Evolutionary conservation across 1,140 invertebrate species (phyloP).

Genomic region (Drosophila sproati): DNA sequence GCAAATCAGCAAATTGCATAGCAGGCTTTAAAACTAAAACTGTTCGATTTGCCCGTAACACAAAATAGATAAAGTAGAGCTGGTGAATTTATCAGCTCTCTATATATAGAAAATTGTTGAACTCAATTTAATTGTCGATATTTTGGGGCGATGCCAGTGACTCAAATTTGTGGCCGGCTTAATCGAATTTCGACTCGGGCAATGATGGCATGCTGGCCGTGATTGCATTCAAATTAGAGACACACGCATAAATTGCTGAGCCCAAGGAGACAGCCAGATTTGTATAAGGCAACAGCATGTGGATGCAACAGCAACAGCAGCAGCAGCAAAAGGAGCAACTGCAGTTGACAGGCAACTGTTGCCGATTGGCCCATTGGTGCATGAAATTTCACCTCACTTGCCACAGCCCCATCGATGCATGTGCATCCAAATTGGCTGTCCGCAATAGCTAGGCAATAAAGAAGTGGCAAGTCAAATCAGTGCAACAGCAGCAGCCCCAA

Average conservation of each 20-base stretch:
- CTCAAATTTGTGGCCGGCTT: background rate
- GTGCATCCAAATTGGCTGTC: constrained; percentile 36
- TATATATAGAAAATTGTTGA: too few species aligned
- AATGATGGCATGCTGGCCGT: background rate
- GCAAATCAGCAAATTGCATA: too few species aligned
- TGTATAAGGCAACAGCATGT: constrained; percentile 1
- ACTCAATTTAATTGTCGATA: too few species aligned
- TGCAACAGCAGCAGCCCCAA: constrained; percentile 22
- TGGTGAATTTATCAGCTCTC: too few species aligned
- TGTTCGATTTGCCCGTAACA: too few species aligned
- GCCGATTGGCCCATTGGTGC: constrained; percentile 44
- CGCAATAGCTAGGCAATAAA: constrained; percentile 14
- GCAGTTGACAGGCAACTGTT: constrained; percentile 47
- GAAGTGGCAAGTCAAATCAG: constrained; percentile 24
- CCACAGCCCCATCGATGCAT: background rate
- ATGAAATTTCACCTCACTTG: constrained; percentile 22
- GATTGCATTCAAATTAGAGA: constrained; percentile 24
- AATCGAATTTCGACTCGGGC: background rate
- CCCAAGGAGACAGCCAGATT: constrained; percentile 24
- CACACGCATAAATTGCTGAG: constrained; percentile 7
- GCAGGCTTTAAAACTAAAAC: too few species aligned
- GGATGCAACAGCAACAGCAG: background rate
- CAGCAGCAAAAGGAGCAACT: constrained; percentile 16
- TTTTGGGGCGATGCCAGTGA: too few species aligned
- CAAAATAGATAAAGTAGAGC: too few species aligned